A percentile compares a stretch with the other conserved stretches of the same genome.
Evolutionary conservation across 2,113 vertebrate species (phyloP).

Genomic region (Hydrolagus affinis): DNA sequence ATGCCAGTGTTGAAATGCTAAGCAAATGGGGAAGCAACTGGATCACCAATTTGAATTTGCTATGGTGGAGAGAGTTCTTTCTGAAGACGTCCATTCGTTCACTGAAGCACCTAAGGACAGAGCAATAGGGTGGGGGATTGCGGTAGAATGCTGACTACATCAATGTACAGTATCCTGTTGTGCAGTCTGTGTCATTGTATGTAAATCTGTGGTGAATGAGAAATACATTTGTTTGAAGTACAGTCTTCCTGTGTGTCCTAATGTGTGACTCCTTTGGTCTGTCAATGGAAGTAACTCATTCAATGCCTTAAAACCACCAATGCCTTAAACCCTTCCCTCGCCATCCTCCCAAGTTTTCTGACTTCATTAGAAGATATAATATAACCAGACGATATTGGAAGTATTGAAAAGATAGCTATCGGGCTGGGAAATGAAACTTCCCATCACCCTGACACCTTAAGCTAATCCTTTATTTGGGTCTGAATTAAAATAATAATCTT

Average conservation of each 20-base stretch:
- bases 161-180: not conserved
- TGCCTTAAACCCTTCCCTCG: too few relatives aligned
- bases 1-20: too few relatives aligned
- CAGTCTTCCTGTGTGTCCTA: not conserved
- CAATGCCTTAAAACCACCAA: not conserved
- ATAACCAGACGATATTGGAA: not conserved
- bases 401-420: conserved; percentile 5
- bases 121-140: not conserved
- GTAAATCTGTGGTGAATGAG: not conserved
- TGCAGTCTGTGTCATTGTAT: too few relatives aligned
- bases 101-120: not conserved
- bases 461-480: not conserved
- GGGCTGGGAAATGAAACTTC: conserved; percentile 5
- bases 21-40: too few relatives aligned
- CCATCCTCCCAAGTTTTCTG: not conserved
- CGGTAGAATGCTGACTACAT: not conserved
- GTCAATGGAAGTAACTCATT: not conserved
- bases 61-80: too few relatives aligned
- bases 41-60: too few relatives aligned
- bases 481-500: too few relatives aligned
- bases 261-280: not conserved
- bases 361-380: conserved; percentile 7
- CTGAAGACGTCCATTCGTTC: too few relatives aligned
- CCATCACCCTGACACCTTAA: not conserved
- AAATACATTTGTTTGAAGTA: not conserved